These are phyloP conservation scores for Rhabdomys pumilio DNA, from an alignment of 2,797 vertebrate genomes.

Conservation along the genomic window DNA sequence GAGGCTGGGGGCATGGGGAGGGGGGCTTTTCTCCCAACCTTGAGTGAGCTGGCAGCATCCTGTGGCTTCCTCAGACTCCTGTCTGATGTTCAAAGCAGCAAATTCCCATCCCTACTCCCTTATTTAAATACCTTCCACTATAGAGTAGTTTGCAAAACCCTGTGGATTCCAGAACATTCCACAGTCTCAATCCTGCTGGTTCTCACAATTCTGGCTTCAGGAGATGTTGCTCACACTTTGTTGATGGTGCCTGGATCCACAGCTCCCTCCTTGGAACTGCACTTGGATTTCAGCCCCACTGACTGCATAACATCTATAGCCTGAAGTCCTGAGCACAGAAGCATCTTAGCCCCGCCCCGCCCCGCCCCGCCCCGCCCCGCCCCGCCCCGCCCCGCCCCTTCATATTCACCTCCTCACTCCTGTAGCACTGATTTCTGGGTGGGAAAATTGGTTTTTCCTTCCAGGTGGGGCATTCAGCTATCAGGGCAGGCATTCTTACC, in stretches of 20 bases:
- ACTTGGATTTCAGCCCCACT: not conserved
- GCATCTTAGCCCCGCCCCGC: no score
- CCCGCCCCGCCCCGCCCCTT: no score
- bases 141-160: not conserved
- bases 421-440: not conserved
- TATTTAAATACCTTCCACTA: not conserved
- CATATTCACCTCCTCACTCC: not conserved
- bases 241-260: not conserved
- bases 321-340: not conserved
- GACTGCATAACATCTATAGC: not conserved
- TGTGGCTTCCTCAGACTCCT: not conserved
- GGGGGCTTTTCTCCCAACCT: not conserved
- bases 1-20: accelerated
- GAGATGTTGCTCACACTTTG: not conserved
- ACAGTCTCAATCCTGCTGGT: not conserved
- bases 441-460: not conserved
- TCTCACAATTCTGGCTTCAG: not conserved
- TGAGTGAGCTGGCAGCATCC: not conserved
- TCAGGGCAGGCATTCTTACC: not conserved
- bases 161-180: not conserved
- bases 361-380: not conserved
- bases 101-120: not conserved
- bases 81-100: not conserved
- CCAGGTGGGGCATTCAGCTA: not conserved
- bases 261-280: not conserved